These are phyloP conservation scores for Drosophila quinaria DNA, from an alignment of 2,888 invertebrate genomes.

Conservation along the genomic window DNA sequence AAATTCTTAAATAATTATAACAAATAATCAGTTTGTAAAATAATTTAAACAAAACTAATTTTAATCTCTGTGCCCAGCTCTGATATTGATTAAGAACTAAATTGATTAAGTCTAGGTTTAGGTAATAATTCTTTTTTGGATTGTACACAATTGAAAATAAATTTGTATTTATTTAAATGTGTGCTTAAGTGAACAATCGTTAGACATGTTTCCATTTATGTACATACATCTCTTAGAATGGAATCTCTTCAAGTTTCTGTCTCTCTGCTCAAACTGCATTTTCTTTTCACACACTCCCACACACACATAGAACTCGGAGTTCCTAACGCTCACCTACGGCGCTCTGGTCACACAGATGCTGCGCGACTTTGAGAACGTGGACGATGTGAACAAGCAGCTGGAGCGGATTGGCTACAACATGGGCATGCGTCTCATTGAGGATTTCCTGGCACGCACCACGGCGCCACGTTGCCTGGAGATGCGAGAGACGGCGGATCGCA, in stretches of 20 bases:
- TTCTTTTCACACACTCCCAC: slow-evolving; percentile 27
- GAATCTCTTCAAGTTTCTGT: not conserved
- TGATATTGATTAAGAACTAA: not conserved
- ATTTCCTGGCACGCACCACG: slow-evolving; percentile 96
- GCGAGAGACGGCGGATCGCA: slow-evolving; percentile 98
- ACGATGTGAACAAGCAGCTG: slow-evolving; percentile 98
- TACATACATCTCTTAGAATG: not conserved
- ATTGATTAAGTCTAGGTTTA: slow-evolving; percentile 45
- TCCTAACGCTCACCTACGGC: slow-evolving; percentile 98
- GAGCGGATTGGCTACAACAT: slow-evolving; percentile 99
- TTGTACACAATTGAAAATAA: slow-evolving; percentile 44
- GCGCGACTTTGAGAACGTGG: slow-evolving; percentile 97
- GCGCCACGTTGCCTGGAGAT: slow-evolving; percentile 97
- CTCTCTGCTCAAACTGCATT: slow-evolving; percentile 25
- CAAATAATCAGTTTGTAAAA: too few relatives aligned
- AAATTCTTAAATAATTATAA: too few relatives aligned
- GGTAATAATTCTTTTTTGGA: slow-evolving; percentile 21
- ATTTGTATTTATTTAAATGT: slow-evolving; percentile 60
- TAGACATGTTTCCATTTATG: not conserved
- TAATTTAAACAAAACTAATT: not conserved
- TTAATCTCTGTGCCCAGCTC: not conserved
- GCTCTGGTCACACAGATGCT: slow-evolving; percentile 98
- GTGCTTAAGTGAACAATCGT: slow-evolving; percentile 12
- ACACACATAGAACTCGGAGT: slow-evolving; percentile 94
- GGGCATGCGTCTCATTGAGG: slow-evolving; percentile 98